Evolutionary conservation across 2,113 vertebrate genomes (phyloP).

Genomic region (Scartelaos histophorus): DNA sequence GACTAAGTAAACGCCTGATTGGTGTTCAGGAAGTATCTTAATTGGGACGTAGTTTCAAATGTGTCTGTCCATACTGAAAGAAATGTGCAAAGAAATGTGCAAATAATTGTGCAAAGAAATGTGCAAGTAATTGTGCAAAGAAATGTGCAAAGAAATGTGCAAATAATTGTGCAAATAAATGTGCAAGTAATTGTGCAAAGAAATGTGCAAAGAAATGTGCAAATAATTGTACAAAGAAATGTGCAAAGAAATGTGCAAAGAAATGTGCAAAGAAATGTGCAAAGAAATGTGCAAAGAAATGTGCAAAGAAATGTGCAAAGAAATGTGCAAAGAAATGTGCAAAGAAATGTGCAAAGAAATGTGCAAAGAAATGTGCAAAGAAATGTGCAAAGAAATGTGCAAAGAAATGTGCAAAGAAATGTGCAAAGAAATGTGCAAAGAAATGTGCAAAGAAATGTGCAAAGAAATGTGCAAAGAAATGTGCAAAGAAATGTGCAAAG

Average conservation of each 20-base stretch:
- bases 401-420: too few species aligned
- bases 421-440: neutral
- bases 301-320: too few species aligned
- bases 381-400: neutral
- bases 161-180: too few species aligned
- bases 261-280: too few species aligned
- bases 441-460: too few species aligned
- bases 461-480: too few species aligned
- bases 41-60: slow-evolving; percentile 2
- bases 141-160: too few species aligned
- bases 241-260: neutral
- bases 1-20: slow-evolving; percentile 38
- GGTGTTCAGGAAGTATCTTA: slow-evolving; percentile 16
- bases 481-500: neutral
- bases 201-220: too few species aligned
- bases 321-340: too few species aligned
- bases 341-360: neutral
- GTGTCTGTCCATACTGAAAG: neutral
- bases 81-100: neutral
- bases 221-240: too few species aligned
- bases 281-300: neutral
- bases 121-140: neutral
- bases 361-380: too few species aligned
- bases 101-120: too few species aligned
- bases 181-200: neutral